Conservation (phyloP, 2,888 invertebrate genomes). For the Eueremaeus valkanovi region DNA sequence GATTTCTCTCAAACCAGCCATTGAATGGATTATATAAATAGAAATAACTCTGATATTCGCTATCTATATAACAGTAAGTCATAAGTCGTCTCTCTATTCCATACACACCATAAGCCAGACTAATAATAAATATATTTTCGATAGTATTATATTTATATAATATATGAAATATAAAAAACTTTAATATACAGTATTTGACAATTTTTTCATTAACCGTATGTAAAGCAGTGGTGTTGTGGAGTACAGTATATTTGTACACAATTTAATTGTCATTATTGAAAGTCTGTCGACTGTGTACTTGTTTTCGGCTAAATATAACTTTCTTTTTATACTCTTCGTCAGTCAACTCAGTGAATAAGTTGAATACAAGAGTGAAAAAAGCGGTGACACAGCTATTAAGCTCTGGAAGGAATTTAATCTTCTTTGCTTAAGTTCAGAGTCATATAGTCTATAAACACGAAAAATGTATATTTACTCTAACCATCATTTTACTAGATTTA, state of each 20-base stretch:
- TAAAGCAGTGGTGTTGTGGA: too few relatives aligned
- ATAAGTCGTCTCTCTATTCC: too few relatives aligned
- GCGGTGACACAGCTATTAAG: background rate
- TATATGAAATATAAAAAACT: background rate
- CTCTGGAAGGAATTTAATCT: background rate
- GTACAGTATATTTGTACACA: background rate
- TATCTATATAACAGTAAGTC: background rate
- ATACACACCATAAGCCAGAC: too few relatives aligned
- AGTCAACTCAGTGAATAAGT: background rate
- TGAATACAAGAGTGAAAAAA: background rate
- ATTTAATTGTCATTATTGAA: background rate
- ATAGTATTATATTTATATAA: too few relatives aligned
- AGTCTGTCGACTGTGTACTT: background rate
- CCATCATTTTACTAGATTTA: background rate
- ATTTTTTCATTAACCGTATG: background rate
- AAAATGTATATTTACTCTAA: background rate
- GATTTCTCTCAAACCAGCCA: background rate
- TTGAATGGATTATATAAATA: background rate
- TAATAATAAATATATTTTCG: too few relatives aligned
- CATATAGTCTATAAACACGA: background rate
- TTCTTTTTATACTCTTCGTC: background rate
- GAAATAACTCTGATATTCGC: background rate
- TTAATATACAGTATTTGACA: background rate
- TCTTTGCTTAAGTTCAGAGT: background rate
- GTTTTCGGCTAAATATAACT: background rate